Base-by-base conservation (phyloP, 2,113 vertebrate genomes). In the Labeo catla region DNA sequence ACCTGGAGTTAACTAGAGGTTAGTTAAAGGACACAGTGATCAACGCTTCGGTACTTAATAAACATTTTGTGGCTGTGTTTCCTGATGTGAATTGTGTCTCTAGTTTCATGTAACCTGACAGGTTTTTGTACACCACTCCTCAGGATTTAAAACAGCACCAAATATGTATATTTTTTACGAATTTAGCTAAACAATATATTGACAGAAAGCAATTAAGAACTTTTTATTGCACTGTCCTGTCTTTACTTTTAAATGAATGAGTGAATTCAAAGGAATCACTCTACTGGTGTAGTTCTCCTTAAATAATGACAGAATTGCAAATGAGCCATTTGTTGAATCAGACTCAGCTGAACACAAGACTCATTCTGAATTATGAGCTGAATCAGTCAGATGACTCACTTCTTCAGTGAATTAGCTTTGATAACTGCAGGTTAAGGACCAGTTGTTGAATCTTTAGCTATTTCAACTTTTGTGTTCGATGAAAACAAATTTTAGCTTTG, bases 1-100 rank as follows among this genome's bases (percentile, higher is more conserved):
- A 28, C 47, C 81, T 70, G 28, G 45, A 66, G 59, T 73, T 57
- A 10, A 83, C 15, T 54, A 52, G 28, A 83, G 68, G 50, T 73
- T 54, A 7, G 65, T 82, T 50, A 50, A 82, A 82, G 63, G 45
- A 34, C 79, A 11, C 80, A 10, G 57, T 5, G 36, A 21, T 65
- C 39, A 8, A 81, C 5, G 3, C 36, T 81, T 47, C n/a, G 10
- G 39, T 65, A 63, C n/a, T 81, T 47, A 65, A 80, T 80, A 21
- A 47, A 81, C 59, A 47, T 79, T 59, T 57, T n/a, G 21, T 61
- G 77, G 52, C 45, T 63, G 54, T 1, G 23, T 16, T 59, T 79
- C 34, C 52, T 78, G 8, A 1, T 59, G 52, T 0, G 76, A 36
- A 54, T 52, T 15, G 13, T n/a, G 15, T 28, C 13, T 5, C 7